A percentile compares a stretch with the other conserved stretches of the same genome.
Conservation (phyloP, 2,113 vertebrate genomes). For the Phocoena phocoena region DNA sequence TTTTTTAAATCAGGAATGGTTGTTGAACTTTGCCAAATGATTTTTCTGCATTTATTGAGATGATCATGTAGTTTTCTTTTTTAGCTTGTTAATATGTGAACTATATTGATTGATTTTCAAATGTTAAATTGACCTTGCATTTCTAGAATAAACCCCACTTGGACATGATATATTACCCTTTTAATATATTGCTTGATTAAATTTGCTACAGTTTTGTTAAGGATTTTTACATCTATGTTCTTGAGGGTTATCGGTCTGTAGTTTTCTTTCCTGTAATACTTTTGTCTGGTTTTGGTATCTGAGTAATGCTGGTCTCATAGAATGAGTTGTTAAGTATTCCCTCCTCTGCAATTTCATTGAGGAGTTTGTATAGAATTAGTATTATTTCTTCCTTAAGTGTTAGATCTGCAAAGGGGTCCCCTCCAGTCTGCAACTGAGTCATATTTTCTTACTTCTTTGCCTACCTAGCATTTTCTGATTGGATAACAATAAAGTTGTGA, state of each 20-base stretch:
- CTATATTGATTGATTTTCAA: background rate
- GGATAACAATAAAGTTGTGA: background rate
- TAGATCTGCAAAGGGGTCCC: background rate
- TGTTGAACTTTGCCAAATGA: background rate
- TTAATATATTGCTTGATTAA: background rate
- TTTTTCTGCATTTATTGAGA: background rate
- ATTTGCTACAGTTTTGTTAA: background rate
- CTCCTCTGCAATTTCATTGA: background rate
- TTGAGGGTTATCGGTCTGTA: background rate
- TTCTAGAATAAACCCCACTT: background rate
- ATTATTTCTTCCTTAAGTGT: background rate
- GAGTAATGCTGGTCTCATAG: background rate
- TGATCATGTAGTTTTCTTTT: background rate
- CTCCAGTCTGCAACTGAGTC: too few relatives aligned
- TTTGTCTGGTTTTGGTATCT: background rate
- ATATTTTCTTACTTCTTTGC: background rate
- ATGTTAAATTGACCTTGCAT: background rate
- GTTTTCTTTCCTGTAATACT: background rate
- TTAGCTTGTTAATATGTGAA: background rate
- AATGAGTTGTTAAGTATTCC: background rate
- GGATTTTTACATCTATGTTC: background rate
- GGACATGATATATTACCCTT: background rate
- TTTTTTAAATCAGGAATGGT: background rate
- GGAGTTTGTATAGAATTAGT: background rate
- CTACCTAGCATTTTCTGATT: background rate